A percentile compares a stretch with the other conserved stretches of the same genome.
Conservation (phyloP, 2,888 invertebrate genomes). For the Smittia aterrima region DNA sequence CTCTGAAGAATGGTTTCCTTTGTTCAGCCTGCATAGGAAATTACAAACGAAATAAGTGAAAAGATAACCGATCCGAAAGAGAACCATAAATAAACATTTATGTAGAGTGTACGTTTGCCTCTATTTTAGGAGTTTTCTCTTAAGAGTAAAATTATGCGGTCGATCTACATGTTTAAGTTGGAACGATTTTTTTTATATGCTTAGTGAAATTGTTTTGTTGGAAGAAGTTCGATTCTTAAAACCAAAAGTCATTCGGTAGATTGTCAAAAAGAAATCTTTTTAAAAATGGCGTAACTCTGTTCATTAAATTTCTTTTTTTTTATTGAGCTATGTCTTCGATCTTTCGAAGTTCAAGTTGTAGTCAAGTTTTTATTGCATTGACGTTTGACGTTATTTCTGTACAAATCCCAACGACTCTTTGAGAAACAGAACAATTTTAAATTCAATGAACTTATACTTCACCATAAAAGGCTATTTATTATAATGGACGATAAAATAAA, state of each 20-base stretch:
- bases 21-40: constrained; percentile 21
- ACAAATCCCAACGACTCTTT: neutral
- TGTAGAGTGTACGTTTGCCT: constrained; percentile 27
- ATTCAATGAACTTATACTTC: no score
- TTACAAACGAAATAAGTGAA: constrained; percentile 23
- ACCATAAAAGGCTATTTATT: constrained; percentile 1
- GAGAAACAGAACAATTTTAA: no score
- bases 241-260: neutral
- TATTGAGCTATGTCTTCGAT: no score
- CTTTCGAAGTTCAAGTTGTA: no score
- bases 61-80: constrained; percentile 37
- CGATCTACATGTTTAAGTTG: neutral
- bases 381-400: no score
- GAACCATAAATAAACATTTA: constrained; percentile 41
- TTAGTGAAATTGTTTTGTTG: neutral
- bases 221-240: neutral
- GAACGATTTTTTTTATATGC: neutral
- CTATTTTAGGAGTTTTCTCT: constrained; percentile 34
- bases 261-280: neutral
- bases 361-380: no score
- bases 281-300: no score
- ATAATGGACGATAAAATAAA: neutral
- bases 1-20: constrained; percentile 9
- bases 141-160: neutral
- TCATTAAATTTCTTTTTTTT: no score